A percentile compares a stretch with the other conserved stretches of the same genome.
phyloP scores from a whole-genome alignment of 2,797 vertebrate genomes.

The Anabas testudineus region DNA sequence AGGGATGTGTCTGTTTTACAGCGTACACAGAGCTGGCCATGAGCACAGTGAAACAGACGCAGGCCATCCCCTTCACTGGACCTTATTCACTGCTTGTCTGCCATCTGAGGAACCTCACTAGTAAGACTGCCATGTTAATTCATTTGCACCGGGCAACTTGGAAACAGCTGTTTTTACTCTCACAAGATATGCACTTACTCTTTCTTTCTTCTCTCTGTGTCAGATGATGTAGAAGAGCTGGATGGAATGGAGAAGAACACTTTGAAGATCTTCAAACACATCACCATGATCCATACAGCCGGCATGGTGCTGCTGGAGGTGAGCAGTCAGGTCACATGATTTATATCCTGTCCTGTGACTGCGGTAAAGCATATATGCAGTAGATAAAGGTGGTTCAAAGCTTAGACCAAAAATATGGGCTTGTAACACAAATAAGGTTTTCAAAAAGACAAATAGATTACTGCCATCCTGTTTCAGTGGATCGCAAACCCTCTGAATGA shows the following conservation, averaged over 20 bases:
- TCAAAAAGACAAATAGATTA: not conserved
- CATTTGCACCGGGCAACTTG: no score
- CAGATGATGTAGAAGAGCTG: slow-evolving; percentile 92
- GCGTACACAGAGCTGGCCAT: slow-evolving; percentile 95
- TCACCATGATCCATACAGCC: slow-evolving; percentile 89
- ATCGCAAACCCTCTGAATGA: slow-evolving; percentile 93
- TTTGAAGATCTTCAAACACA: slow-evolving; percentile 89
- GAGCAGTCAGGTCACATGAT: slow-evolving; percentile 26
- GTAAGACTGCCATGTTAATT: slow-evolving; percentile 66
- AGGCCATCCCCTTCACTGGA: slow-evolving; percentile 93
- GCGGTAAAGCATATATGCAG: no score
- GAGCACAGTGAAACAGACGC: slow-evolving; percentile 97
- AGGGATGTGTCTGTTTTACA: slow-evolving; percentile 63
- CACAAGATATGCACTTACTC: no score
- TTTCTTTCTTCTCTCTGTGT: slow-evolving; percentile 11
- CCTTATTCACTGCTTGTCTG: slow-evolving; percentile 91
- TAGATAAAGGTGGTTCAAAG: not conserved
- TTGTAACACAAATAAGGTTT: not conserved
- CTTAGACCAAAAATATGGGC: not conserved
- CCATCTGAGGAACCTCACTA: slow-evolving; percentile 92
- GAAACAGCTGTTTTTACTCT: not conserved
- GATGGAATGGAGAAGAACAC: slow-evolving; percentile 91
- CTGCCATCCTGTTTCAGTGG: slow-evolving; percentile 82
- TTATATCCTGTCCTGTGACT: not conserved
- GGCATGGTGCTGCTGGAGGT: slow-evolving; percentile 93